Evolutionary conservation across 2,797 vertebrate genomes (phyloP).

Genomic region (Peromyscus eremicus): DNA sequence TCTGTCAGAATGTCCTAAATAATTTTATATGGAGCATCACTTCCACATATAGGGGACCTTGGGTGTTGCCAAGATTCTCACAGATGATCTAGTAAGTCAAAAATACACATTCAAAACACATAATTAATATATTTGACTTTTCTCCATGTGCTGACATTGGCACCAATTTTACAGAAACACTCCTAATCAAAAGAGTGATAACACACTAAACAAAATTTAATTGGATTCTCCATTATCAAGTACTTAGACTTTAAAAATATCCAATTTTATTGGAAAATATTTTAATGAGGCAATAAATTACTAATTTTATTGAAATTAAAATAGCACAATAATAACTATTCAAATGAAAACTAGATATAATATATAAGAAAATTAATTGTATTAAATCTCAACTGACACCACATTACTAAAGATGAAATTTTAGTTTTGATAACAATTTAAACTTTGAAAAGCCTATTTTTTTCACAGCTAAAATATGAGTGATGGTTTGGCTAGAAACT

Average conservation of each 20-base stretch:
- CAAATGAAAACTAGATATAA: not conserved
- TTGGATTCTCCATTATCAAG: not conserved
- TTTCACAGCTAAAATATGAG: not conserved
- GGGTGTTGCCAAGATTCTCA: not conserved
- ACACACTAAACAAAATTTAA: not conserved
- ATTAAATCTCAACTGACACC: not conserved
- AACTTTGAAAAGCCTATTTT: constrained; percentile 12
- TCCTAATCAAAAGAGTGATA: not conserved
- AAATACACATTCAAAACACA: not conserved
- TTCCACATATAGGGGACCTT: not conserved
- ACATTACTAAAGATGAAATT: not conserved
- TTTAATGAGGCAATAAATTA: not conserved
- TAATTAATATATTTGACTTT: not conserved
- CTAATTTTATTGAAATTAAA: constrained; percentile 42
- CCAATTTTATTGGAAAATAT: not conserved
- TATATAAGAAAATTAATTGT: not conserved
- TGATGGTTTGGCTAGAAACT: not conserved
- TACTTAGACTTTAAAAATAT: not conserved
- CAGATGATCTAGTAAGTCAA: not conserved
- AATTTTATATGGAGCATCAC: not conserved
- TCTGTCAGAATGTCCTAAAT: not conserved
- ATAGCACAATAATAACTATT: not conserved
- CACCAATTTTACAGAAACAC: not conserved
- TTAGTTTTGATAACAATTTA: not conserved
- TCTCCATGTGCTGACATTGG: not conserved